A percentile compares a stretch with the other conserved stretches of the same genome.
Evolutionary conservation across 1,140 invertebrate genomes (phyloP).

Genomic region (Drosophila virilis): DNA sequence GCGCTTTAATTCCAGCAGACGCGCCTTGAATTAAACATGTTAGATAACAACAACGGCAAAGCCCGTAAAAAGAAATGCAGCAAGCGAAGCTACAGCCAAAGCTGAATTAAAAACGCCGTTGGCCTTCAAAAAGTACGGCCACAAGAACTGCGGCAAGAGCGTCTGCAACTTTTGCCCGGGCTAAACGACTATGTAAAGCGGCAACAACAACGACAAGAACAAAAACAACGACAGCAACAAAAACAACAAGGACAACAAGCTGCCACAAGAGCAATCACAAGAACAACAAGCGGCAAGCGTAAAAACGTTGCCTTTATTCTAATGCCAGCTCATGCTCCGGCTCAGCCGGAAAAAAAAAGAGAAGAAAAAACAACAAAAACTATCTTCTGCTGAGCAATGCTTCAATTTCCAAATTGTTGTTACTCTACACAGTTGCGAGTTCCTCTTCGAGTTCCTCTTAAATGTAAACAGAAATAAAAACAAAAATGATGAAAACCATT

Average conservation of each 20-base stretch:
- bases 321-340: constrained; percentile 69
- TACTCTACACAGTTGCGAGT: neutral
- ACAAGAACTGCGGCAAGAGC: constrained; percentile 22
- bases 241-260: constrained; percentile 4
- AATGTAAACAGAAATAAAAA: too few relatives aligned
- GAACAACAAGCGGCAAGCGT: constrained; percentile 36
- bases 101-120: constrained; percentile 58
- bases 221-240: constrained; percentile 13
- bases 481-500: too few relatives aligned
- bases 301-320: constrained; percentile 75
- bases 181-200: constrained; percentile 65
- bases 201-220: constrained; percentile 31
- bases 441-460: neutral
- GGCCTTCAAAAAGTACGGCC: constrained; percentile 45
- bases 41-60: constrained; percentile 68
- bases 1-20: constrained; percentile 68
- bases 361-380: constrained; percentile 9
- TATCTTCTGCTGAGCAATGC: neutral
- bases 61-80: constrained; percentile 40
- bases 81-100: constrained; percentile 43
- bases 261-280: constrained; percentile 16
- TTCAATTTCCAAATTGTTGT: constrained; percentile 3
- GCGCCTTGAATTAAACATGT: constrained; percentile 81
- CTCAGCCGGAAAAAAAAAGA: constrained; percentile 27
- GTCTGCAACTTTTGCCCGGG: constrained; percentile 66